Evolutionary conservation across 2,888 invertebrate species (phyloP).

Genomic region (Habrosyne pyritoides): DNA sequence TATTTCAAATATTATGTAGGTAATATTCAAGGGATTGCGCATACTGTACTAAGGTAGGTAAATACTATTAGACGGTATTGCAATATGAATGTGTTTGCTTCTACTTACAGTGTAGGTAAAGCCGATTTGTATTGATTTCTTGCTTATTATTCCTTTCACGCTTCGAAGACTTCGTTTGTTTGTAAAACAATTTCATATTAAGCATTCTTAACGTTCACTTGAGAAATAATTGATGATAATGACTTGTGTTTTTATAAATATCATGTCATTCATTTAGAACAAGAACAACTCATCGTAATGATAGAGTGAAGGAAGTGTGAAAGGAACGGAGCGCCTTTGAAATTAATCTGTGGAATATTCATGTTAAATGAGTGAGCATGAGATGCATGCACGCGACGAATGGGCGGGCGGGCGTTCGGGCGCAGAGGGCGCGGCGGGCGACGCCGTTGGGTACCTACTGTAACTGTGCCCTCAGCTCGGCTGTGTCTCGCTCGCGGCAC

Average conservation of each 20-base stretch:
- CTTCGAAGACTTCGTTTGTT: slow-evolving; percentile 42
- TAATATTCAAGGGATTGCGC: slow-evolving; percentile 22
- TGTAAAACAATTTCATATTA: slow-evolving; percentile 42
- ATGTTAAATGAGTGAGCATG: slow-evolving; percentile 3
- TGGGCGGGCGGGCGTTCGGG: background rate
- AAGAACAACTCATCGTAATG: too few species aligned
- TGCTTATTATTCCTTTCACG: slow-evolving; percentile 49
- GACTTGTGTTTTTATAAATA: background rate
- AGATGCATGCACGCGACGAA: slow-evolving; percentile 1
- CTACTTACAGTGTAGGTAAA: slow-evolving; percentile 22
- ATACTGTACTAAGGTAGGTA: slow-evolving; percentile 11
- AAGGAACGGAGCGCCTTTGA: background rate
- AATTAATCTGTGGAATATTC: background rate
- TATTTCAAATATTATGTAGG: slow-evolving; percentile 23
- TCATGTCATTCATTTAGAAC: too few species aligned
- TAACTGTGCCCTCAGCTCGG: background rate
- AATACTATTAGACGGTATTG: slow-evolving; percentile 11
- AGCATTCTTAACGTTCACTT: slow-evolving; percentile 14
- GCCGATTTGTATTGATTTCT: slow-evolving; percentile 45
- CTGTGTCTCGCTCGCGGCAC: slow-evolving; percentile 20
- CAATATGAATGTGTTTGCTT: slow-evolving; percentile 23
- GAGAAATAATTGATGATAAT: background rate
- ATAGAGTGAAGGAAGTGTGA: background rate
- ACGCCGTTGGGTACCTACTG: background rate
- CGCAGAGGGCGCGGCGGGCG: background rate